Evolutionary conservation across 2,888 invertebrate genomes (phyloP).

Genomic region (Drosophila austrosaltans): DNA sequence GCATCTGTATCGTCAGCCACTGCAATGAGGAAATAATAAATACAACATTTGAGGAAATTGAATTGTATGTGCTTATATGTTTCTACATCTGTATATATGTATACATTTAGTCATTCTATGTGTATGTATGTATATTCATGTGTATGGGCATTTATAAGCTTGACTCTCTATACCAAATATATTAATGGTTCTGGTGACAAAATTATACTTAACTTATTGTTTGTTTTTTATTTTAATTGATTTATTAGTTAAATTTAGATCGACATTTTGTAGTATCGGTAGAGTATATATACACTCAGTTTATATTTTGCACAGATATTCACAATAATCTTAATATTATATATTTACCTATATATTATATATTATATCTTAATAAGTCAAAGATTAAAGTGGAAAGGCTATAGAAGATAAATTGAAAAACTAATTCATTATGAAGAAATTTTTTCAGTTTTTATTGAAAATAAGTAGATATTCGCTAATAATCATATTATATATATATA

Average conservation of each 20-base stretch:
- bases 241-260: background rate
- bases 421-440: too few relatives aligned
- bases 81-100: constrained; percentile 29
- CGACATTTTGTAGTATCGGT: too few relatives aligned
- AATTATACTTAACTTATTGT: constrained; percentile 8
- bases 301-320: too few relatives aligned
- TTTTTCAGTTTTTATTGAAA: too few relatives aligned
- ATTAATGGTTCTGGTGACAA: constrained; percentile 47
- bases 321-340: too few relatives aligned
- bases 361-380: too few relatives aligned
- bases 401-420: too few relatives aligned
- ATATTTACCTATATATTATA: too few relatives aligned
- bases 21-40: constrained; percentile 81
- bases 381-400: too few relatives aligned
- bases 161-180: constrained; percentile 2
- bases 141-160: constrained; percentile 12
- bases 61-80: constrained; percentile 68
- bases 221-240: background rate
- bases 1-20: constrained; percentile 43
- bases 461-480: too few relatives aligned
- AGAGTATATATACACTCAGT: too few relatives aligned
- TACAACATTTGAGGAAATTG: constrained; percentile 80
- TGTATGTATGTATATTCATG: constrained; percentile 22
- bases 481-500: too few relatives aligned
- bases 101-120: constrained; percentile 4